Evolutionary conservation across 2,113 vertebrate genomes (phyloP).

Genomic region (Cyprinodon tularosa): DNA sequence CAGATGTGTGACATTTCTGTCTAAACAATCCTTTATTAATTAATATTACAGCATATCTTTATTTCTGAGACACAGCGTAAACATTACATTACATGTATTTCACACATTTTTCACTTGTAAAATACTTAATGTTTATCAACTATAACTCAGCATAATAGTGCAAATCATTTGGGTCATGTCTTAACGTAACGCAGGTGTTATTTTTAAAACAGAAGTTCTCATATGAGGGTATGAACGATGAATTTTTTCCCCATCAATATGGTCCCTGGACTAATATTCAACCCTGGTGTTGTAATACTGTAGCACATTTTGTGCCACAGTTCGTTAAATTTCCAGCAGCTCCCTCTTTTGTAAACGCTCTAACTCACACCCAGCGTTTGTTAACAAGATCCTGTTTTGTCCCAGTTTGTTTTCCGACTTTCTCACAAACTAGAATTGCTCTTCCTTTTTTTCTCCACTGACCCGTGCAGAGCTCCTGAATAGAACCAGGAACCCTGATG

Average conservation of each 20-base stretch:
- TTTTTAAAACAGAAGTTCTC: too few relatives aligned
- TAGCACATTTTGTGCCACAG: neutral
- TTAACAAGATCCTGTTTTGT: slow-evolving; percentile 6
- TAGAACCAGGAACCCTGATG: slow-evolving; percentile 23
- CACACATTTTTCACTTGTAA: too few relatives aligned
- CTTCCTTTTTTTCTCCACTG: slow-evolving; percentile 34
- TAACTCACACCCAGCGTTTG: neutral
- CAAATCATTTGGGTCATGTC: too few relatives aligned
- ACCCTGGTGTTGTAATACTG: neutral
- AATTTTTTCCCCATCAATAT: neutral
- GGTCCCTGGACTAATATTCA: neutral
- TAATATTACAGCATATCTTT: too few relatives aligned
- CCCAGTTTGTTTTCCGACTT: slow-evolving; percentile 24
- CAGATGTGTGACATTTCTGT: too few relatives aligned
- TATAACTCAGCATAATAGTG: too few relatives aligned
- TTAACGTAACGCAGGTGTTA: too few relatives aligned
- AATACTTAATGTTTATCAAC: too few relatives aligned
- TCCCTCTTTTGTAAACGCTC: neutral
- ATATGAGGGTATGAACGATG: neutral
- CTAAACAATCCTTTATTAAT: too few relatives aligned
- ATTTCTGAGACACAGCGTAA: too few relatives aligned
- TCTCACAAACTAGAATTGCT: slow-evolving; percentile 48
- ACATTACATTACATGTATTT: too few relatives aligned
- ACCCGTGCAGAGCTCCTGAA: slow-evolving; percentile 51
- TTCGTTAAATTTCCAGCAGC: slow-evolving; percentile 1